phyloP scores from a whole-genome alignment of 2,888 invertebrate species.

The Acrocyrtus sp. region DNA sequence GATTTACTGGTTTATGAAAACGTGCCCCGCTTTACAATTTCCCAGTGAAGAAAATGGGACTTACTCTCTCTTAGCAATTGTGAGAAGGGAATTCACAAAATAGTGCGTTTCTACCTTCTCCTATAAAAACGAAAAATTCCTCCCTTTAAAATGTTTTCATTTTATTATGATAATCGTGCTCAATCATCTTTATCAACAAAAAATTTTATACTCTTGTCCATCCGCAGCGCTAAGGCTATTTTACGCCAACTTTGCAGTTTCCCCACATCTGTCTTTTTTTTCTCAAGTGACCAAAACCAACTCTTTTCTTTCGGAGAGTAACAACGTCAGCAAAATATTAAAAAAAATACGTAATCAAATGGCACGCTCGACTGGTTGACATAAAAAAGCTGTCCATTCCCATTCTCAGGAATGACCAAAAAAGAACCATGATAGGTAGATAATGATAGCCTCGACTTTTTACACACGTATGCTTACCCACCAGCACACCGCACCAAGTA shows the following conservation, averaged over 20 bases:
- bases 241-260: slow-evolving; percentile 1
- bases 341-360: slow-evolving; percentile 37
- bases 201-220: not conserved
- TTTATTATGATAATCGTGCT: slow-evolving; percentile 21
- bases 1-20: too few species aligned
- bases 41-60: too few species aligned
- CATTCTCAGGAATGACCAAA: not conserved
- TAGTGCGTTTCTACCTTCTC: too few species aligned
- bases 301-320: not conserved
- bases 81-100: too few species aligned
- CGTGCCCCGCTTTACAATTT: too few species aligned
- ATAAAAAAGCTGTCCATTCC: too few species aligned
- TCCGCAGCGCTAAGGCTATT: not conserved
- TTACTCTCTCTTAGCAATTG: too few species aligned
- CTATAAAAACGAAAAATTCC: too few species aligned
- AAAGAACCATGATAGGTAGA: not conserved
- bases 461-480: not conserved
- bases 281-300: not conserved
- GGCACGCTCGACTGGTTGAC: slow-evolving; percentile 30
- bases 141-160: too few species aligned
- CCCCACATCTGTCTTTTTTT: too few species aligned
- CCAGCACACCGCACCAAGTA: not conserved
- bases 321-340: too few species aligned
- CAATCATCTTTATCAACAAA: slow-evolving; percentile 25
- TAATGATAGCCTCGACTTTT: too few species aligned